These are phyloP conservation scores for Tor tambroides DNA, from an alignment of 2,113 vertebrate genomes.

Conservation along the genomic window DNA sequence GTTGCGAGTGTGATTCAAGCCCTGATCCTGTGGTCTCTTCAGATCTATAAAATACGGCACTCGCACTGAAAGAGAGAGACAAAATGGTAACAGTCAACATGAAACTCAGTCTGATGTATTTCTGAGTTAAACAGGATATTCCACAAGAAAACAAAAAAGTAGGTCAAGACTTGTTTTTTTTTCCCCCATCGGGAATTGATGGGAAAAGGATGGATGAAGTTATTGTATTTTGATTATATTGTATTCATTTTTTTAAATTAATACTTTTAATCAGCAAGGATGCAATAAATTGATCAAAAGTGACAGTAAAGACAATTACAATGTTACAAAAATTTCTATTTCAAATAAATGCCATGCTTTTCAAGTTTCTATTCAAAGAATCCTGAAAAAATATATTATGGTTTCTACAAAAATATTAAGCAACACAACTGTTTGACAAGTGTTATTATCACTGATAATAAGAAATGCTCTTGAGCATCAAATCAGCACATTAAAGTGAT, in stretches of 20 bases:
- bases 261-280: not conserved
- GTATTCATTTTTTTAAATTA: too few species aligned
- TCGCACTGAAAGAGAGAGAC: slow-evolving; percentile 78
- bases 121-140: not conserved
- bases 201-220: too few species aligned
- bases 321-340: too few species aligned
- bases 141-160: too few species aligned
- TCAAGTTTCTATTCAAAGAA: too few species aligned
- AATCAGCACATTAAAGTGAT: not conserved
- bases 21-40: slow-evolving; percentile 91
- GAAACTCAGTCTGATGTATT: not conserved
- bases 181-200: not conserved
- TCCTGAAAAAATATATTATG: not conserved
- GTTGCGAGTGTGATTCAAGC: slow-evolving; percentile 95
- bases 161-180: too few species aligned
- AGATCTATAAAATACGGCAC: slow-evolving; percentile 95
- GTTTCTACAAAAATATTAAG: too few species aligned
- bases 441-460: not conserved
- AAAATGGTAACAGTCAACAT: not conserved
- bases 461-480: not conserved
- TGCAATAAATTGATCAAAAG: too few species aligned
- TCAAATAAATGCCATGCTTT: too few species aligned
- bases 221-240: too few species aligned
- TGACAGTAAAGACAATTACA: too few species aligned
- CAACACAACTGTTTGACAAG: too few species aligned